Evolutionary conservation across 2,113 vertebrate species (phyloP).

Genomic region (Ursus arctos): DNA sequence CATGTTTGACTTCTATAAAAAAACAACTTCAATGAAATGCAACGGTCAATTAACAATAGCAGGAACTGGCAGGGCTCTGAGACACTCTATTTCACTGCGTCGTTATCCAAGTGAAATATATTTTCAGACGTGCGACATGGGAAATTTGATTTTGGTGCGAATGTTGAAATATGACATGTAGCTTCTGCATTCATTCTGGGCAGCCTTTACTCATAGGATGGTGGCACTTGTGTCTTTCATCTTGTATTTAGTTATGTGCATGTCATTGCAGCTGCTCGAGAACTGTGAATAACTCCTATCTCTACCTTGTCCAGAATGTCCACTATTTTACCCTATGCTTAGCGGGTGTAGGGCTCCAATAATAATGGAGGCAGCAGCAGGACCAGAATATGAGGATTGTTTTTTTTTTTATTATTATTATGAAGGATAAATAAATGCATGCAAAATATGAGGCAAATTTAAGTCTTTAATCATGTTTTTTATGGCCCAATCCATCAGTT

Average conservation of each 20-base stretch:
- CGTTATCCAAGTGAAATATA: not conserved
- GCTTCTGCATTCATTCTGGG: not conserved
- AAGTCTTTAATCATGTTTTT: not conserved
- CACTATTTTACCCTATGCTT: not conserved
- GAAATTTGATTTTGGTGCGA: not conserved
- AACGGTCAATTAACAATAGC: not conserved
- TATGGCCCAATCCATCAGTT: not conserved
- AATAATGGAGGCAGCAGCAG: not conserved
- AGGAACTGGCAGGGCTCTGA: not conserved
- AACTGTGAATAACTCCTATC: not conserved
- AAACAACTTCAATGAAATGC: not conserved
- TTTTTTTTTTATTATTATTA: not conserved
- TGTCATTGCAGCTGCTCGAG: no score
- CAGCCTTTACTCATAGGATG: not conserved
- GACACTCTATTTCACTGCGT: not conserved
- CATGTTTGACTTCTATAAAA: conserved; percentile 28
- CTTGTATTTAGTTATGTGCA: not conserved
- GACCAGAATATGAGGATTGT: not conserved
- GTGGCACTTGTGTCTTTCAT: not conserved
- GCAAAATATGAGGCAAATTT: not conserved
- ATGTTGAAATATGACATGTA: not conserved
- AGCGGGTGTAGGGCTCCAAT: not conserved
- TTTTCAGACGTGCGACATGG: not conserved
- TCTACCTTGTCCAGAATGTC: not conserved
- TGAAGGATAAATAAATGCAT: not conserved